phyloP scores from a whole-genome alignment of 2,113 vertebrate genomes.

The Catharus fuscescens region DNA sequence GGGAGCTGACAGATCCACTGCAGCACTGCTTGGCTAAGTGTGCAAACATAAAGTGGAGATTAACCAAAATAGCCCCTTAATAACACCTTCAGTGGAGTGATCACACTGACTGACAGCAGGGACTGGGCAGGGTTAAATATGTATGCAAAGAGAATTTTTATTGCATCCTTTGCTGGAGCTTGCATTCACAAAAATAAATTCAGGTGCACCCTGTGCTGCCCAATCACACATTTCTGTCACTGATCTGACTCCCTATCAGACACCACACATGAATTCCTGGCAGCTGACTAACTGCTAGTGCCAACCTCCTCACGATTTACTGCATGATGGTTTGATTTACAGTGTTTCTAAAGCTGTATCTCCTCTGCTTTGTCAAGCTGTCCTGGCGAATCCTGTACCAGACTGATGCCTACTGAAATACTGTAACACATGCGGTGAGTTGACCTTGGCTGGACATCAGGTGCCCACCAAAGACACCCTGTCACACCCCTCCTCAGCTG shows the following conservation, averaged over 20 bases:
- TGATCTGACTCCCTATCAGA: neutral
- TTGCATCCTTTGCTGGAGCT: neutral
- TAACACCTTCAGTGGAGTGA: neutral
- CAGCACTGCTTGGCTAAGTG: neutral
- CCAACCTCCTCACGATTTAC: neutral
- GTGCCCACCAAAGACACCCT: neutral
- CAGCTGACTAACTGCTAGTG: neutral
- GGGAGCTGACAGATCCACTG: neutral
- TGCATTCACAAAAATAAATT: neutral
- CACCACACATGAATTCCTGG: neutral
- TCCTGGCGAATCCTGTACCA: neutral
- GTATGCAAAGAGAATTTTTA: neutral
- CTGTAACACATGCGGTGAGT: accelerated
- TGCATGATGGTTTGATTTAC: neutral
- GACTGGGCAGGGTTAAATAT: neutral
- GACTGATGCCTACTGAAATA: neutral
- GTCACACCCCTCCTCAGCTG: neutral
- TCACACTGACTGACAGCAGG: neutral
- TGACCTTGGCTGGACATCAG: neutral
- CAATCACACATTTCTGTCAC: neutral
- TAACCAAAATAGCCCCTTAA: conserved; percentile 24
- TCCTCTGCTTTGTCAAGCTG: neutral
- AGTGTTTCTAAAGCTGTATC: neutral
- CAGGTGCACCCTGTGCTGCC: neutral
- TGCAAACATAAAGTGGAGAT: neutral